These are phyloP conservation scores for Alviniconcha marisindica DNA, from an alignment of 1,140 invertebrate species.

Conservation along the genomic window DNA sequence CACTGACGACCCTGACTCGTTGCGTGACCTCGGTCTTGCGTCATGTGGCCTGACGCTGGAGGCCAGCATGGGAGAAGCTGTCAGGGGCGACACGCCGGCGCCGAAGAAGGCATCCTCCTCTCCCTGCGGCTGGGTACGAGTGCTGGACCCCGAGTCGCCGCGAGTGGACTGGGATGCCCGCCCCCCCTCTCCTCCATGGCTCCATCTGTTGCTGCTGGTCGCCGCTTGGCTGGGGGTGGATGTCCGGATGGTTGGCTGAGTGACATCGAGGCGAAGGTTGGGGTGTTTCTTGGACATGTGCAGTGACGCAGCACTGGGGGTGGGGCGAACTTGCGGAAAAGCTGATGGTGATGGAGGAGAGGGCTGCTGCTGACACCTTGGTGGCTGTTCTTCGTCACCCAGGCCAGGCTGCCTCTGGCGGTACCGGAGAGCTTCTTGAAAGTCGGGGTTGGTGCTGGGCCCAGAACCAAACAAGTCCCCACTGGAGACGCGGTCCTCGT, in stretches of 20 bases:
- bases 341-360: not conserved
- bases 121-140: not conserved
- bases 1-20: slow-evolving; percentile 25
- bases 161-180: not conserved
- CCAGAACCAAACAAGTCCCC: slow-evolving; percentile 32
- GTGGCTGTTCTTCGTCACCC: not conserved
- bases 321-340: not conserved
- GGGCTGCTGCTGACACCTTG: not conserved
- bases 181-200: not conserved
- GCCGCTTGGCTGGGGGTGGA: not conserved
- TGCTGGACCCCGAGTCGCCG: not conserved
- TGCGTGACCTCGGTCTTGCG: slow-evolving; percentile 18
- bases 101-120: not conserved
- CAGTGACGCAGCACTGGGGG: not conserved
- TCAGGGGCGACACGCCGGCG: not conserved
- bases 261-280: slow-evolving; percentile 26
- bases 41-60: not conserved
- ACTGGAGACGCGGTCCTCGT: slow-evolving; percentile 30
- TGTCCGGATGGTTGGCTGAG: not conserved
- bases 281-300: not conserved
- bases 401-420: not conserved
- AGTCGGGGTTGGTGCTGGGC: not conserved
- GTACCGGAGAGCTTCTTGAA: not conserved
- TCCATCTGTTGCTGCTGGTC: not conserved
- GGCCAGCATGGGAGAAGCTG: not conserved